These are phyloP conservation scores for Montipora sp. DNA, from an alignment of 64 coral and sea anemone genomes.

Conservation along the genomic window DNA sequence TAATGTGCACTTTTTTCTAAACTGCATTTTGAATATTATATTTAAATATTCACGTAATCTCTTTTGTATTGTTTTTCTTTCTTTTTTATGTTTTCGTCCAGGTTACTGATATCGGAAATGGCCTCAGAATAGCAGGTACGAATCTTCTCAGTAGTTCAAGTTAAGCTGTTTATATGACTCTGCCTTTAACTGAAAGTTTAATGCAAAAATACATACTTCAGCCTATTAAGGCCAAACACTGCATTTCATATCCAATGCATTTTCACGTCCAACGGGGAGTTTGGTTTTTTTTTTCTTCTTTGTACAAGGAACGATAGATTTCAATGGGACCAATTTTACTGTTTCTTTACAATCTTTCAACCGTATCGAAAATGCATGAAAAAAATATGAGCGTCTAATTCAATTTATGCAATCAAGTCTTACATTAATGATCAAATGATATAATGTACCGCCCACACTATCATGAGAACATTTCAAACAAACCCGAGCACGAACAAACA, in stretches of 20 bases:
- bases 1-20: background rate
- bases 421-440: background rate
- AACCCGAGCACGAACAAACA: background rate
- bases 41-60: background rate
- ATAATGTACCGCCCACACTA: background rate
- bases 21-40: background rate
- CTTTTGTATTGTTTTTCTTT: background rate
- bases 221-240: background rate
- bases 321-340: background rate
- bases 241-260: background rate
- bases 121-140: constrained; percentile 16
- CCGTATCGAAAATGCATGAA: background rate
- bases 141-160: background rate
- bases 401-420: background rate
- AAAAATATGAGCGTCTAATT: background rate
- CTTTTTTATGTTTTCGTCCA: background rate
- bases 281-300: background rate
- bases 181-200: background rate
- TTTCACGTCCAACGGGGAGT: background rate
- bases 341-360: background rate
- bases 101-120: background rate
- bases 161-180: background rate
- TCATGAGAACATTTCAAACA: background rate
- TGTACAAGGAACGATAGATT: background rate
- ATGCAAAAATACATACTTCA: background rate